A percentile compares a stretch with the other conserved stretches of the same genome.
Evolutionary conservation across 1,140 invertebrate species (phyloP).

Genomic region (Gryllus bimaculatus): DNA sequence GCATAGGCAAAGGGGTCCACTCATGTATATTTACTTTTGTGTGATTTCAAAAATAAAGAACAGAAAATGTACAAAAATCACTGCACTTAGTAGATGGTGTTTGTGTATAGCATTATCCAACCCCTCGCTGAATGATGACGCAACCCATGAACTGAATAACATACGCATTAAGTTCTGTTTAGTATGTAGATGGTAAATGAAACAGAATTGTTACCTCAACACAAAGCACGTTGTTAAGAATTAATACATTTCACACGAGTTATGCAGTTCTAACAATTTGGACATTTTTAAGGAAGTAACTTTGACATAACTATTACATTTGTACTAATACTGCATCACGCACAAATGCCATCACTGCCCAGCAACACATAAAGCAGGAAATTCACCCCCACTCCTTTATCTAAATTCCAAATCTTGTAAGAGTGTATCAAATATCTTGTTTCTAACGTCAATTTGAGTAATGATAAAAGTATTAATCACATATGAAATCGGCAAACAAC

Average conservation of each 20-base stretch:
- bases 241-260: not conserved
- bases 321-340: not conserved
- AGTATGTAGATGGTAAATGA: not conserved
- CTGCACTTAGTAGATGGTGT: not conserved
- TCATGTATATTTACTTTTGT: not conserved
- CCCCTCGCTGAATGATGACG: not conserved
- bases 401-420: not conserved
- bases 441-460: too few relatives aligned
- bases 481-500: too few relatives aligned
- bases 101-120: not conserved
- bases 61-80: not conserved
- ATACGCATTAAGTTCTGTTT: not conserved
- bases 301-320: constrained; percentile 6
- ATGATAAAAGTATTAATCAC: too few relatives aligned
- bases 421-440: too few relatives aligned
- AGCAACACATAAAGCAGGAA: not conserved
- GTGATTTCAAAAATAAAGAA: not conserved
- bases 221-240: not conserved
- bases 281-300: not conserved
- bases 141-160: not conserved
- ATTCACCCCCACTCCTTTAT: not conserved
- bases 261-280: not conserved
- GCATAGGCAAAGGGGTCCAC: not conserved
- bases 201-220: not conserved
- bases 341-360: not conserved